These are phyloP conservation scores for Microcebus griseorufus DNA, from an alignment of 2,113 vertebrate species.

Conservation along the genomic window DNA sequence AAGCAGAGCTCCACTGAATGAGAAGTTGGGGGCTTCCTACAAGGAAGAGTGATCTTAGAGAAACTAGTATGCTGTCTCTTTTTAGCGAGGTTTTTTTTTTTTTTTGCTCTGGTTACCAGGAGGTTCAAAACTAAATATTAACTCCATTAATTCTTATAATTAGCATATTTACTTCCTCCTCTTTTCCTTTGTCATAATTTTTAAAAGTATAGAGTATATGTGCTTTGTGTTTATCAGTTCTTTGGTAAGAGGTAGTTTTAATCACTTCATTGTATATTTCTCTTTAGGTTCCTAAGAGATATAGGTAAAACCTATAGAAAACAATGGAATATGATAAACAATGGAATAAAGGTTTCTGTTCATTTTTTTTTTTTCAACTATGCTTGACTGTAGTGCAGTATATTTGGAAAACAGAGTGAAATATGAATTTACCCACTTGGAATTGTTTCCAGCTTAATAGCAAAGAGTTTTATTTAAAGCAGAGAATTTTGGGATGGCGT, in stretches of 20 bases:
- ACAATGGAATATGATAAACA: neutral
- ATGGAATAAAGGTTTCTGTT: neutral
- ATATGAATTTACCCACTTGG: neutral
- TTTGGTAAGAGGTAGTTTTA: neutral
- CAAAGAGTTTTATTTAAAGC: slow-evolving; percentile 26
- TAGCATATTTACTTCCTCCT: neutral
- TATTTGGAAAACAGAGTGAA: slow-evolving; percentile 11
- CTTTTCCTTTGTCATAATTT: neutral
- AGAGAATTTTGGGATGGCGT: neutral
- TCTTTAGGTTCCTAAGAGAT: neutral
- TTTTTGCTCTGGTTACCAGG: neutral
- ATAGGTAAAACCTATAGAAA: neutral
- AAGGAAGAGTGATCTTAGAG: neutral
- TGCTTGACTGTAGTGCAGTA: neutral
- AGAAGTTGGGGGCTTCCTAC: neutral
- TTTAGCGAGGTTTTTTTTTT: neutral
- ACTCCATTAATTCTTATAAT: neutral
- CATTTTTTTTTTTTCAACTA: neutral
- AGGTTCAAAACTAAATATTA: neutral
- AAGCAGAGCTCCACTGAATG: neutral
- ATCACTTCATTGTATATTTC: neutral
- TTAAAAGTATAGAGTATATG: neutral
- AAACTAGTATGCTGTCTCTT: neutral
- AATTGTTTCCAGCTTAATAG: neutral
- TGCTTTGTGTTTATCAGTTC: slow-evolving; percentile 30